These are phyloP conservation scores for Umimayanthus chanpuru DNA, from an alignment of 92 coral and sea anemone species.

Conservation along the genomic window DNA sequence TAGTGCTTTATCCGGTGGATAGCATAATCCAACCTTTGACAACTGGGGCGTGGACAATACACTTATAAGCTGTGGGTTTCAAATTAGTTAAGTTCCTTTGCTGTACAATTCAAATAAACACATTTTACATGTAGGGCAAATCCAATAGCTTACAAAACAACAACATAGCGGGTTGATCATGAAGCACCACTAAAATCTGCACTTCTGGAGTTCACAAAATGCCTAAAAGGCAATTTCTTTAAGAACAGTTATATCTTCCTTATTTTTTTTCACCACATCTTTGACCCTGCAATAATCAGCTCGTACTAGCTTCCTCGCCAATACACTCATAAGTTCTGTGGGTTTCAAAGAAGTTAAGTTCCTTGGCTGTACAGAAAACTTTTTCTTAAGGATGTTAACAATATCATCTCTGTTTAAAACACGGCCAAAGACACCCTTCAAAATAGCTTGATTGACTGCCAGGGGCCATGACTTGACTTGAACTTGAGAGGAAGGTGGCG, in stretches of 20 bases:
- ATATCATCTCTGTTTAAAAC: constrained; percentile 46
- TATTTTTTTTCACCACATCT: constrained; percentile 41
- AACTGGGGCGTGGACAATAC: constrained; percentile 25
- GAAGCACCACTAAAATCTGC: too few species aligned
- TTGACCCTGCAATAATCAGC: constrained; percentile 44
- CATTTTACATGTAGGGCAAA: background rate
- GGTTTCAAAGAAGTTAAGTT: constrained; percentile 47
- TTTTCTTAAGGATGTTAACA: constrained; percentile 43
- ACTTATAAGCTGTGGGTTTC: constrained; percentile 47
- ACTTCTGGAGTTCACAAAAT: constrained; percentile 44
- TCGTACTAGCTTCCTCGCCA: constrained; percentile 43
- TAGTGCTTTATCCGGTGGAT: constrained; percentile 7
- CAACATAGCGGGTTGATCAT: constrained; percentile 32
- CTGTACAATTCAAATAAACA: constrained; percentile 20
- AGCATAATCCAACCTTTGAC: background rate
- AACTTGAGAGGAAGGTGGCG: constrained; percentile 45
- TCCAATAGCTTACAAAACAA: constrained; percentile 34
- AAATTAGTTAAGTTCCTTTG: constrained; percentile 31
- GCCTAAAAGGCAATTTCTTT: constrained; percentile 48
- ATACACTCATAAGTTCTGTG: constrained; percentile 49
- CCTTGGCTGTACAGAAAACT: constrained; percentile 48
- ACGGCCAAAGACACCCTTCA: constrained; percentile 51
- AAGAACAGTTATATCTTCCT: constrained; percentile 44
- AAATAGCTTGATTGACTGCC: constrained; percentile 50
- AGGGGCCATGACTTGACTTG: constrained; percentile 42